Evolutionary conservation across 2,888 invertebrate genomes (phyloP), one percentile per base, ranked within the genome.

Genomic region (Pseudococcus jackbeardsleyi): DNA sequence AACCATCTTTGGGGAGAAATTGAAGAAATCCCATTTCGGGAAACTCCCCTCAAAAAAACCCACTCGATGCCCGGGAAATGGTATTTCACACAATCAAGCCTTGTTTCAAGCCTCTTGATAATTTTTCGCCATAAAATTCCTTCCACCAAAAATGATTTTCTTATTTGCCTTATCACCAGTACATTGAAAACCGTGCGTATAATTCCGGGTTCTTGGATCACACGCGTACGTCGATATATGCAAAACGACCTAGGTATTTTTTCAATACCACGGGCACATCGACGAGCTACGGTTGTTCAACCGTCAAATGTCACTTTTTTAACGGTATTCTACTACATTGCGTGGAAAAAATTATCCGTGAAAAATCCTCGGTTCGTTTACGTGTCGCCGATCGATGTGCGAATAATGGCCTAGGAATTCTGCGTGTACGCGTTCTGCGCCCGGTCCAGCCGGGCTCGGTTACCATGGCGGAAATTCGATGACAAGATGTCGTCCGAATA

Each of bases 231-330:
- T 11, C 48, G 15, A 50, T 11, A 26, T 68, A 68, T 68, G 68
- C 26, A 68, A 68, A 68, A 68, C 26, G 26, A 68, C 15, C n/a
- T 22, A 64, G 11, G 64, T 64, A 64, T 33, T 72, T 33, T 72
- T 72, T 33, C 72, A 33, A 33, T 72, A 72, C 33, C 72, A 15
- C 22, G 22, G 11, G 11, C 64, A 42, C 42, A 22, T 64, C 9
- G 19, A 50, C 8, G 12, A 46, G 46, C 46, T 19, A 82, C 42
- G 79, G 79, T 46, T 82, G 33, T 82, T 46, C 39, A 82, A 46
- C 46, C 46, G 33, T 46, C 79, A 82, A 82, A 82, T 42, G 79
- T 82, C 79, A 82, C 79, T 82, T 82, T 46, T 82, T 82, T 82
- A 82, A 82, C 79, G 79, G 79, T 42, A 42, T 82, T 15, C 33